Evolutionary conservation across 2,888 invertebrate species (phyloP).

Genomic region (Spisula solida): DNA sequence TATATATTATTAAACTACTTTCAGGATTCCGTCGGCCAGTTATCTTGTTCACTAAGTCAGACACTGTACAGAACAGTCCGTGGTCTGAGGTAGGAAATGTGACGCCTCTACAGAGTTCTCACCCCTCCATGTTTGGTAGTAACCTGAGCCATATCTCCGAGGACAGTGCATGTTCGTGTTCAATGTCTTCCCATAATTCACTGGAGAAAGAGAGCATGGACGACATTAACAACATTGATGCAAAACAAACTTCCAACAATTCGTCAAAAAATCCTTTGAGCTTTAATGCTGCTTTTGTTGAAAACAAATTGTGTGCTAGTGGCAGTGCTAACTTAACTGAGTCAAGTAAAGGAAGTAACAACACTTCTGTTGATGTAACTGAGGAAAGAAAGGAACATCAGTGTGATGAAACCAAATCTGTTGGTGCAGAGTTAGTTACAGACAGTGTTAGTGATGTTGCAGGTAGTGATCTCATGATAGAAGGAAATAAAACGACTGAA

Average conservation of each 20-base stretch:
- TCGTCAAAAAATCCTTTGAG: neutral
- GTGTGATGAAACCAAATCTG: neutral
- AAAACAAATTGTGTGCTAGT: neutral
- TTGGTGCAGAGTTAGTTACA: neutral
- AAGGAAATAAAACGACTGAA: neutral
- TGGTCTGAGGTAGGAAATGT: conserved; percentile 56
- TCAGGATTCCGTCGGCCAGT: conserved; percentile 85
- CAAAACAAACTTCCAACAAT: neutral
- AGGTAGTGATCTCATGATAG: neutral
- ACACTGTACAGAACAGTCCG: conserved; percentile 75
- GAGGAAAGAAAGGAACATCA: neutral
- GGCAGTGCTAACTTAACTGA: neutral
- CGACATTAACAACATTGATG: neutral
- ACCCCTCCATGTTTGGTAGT: conserved; percentile 30
- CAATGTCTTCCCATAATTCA: neutral
- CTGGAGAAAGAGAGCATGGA: neutral
- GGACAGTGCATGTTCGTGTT: conserved; percentile 28
- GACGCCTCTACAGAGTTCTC: conserved; percentile 44
- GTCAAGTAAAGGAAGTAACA: neutral
- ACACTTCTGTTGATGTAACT: neutral
- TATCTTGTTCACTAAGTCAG: conserved; percentile 84
- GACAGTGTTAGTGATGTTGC: neutral
- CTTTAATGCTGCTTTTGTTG: neutral
- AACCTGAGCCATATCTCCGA: conserved; percentile 42
- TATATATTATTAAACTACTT: conserved; percentile 19